A percentile compares a stretch with the other conserved stretches of the same genome.
phyloP scores from a whole-genome alignment of 2,113 vertebrate species.

The Laticauda laticaudata region DNA sequence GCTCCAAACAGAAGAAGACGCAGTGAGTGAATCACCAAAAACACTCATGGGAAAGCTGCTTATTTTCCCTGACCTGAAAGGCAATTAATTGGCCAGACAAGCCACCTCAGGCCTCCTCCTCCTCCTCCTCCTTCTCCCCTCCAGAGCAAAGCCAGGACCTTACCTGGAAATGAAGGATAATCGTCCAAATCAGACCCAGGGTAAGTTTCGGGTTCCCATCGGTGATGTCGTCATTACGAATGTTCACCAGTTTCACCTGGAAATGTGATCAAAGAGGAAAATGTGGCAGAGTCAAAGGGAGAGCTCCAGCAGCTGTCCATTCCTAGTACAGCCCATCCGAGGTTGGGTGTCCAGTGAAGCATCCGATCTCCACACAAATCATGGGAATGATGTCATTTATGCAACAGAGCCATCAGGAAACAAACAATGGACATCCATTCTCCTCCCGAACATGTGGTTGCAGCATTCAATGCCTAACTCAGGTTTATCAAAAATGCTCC shows the following conservation, averaged over 20 bases:
- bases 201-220: conserved; percentile 98
- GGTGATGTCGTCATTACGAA: conserved; percentile 96
- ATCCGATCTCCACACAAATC: too few relatives aligned
- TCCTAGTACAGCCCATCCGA: too few relatives aligned
- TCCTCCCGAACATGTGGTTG: neutral
- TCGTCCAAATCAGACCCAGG: conserved; percentile 97
- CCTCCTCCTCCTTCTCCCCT: neutral
- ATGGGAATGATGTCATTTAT: too few relatives aligned
- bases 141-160: neutral
- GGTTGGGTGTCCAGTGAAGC: too few relatives aligned
- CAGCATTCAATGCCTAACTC: too few relatives aligned
- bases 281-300: accelerated
- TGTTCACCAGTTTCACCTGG: conserved; percentile 97
- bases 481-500: neutral
- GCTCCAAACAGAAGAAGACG: neutral
- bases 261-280: neutral
- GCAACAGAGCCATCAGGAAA: too few relatives aligned
- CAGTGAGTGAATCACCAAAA: conserved; percentile 29
- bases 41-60: neutral
- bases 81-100: neutral
- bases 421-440: too few relatives aligned
- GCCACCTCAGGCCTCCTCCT: neutral
- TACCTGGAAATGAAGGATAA: conserved; percentile 99
- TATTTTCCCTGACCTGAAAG: neutral
- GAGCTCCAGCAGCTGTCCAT: neutral